phyloP scores from a whole-genome alignment of 2,113 vertebrate genomes.

The Pomatorhinus ruficollis region DNA sequence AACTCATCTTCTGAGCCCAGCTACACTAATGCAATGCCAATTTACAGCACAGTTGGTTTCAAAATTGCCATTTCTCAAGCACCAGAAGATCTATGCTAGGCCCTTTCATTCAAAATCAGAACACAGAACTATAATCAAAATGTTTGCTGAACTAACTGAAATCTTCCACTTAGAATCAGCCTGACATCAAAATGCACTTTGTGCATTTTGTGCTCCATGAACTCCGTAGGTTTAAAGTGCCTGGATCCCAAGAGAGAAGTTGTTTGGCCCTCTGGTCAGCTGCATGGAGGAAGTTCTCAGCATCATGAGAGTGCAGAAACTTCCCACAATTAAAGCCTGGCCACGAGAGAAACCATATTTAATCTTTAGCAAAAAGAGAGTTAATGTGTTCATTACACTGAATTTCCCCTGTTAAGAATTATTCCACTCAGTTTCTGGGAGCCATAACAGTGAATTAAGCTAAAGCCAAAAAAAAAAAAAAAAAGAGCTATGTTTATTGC shows the following conservation, averaged over 20 bases:
- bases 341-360: background rate
- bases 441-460: background rate
- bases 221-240: rapidly evolving
- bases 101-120: background rate
- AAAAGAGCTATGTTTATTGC: background rate
- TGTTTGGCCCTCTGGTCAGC: background rate
- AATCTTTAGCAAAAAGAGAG: background rate
- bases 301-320: background rate
- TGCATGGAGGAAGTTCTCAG: background rate
- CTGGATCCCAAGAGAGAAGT: background rate
- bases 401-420: background rate
- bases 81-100: background rate
- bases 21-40: background rate
- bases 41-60: rapidly evolving
- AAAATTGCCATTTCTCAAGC: background rate
- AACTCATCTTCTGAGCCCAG: background rate
- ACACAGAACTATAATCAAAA: background rate
- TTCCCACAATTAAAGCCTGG: background rate
- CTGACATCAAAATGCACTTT: background rate
- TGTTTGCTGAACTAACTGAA: background rate
- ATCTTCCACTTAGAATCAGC: background rate
- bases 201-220: background rate
- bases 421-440: slow-evolving; percentile 1
- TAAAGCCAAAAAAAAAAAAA: background rate
- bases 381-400: background rate